Evolutionary conservation across 2,888 invertebrate species (phyloP).

Genomic region (Calameuta idolon): DNA sequence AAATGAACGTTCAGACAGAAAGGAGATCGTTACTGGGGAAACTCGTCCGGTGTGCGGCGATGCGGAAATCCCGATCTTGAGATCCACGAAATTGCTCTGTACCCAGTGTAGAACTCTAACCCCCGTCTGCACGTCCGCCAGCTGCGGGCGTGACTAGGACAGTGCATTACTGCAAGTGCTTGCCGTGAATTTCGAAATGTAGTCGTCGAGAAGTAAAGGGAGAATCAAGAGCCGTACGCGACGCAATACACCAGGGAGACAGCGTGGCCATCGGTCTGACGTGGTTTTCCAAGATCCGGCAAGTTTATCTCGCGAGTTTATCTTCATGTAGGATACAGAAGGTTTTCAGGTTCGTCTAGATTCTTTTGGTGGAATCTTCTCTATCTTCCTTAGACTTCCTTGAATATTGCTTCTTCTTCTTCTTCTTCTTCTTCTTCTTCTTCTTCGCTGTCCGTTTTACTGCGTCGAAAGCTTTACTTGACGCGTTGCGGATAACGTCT

Average conservation of each 20-base stretch:
- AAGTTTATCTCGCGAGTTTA: constrained; percentile 39
- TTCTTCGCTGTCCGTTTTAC: not conserved
- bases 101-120: not conserved
- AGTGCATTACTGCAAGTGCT: not conserved
- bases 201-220: not conserved
- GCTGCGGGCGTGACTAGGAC: not conserved
- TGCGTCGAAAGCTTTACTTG: constrained; percentile 45
- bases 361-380: not conserved
- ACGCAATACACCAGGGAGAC: constrained; percentile 23
- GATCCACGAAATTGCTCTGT: not conserved
- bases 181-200: not conserved
- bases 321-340: constrained; percentile 43
- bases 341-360: constrained; percentile 49
- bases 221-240: not conserved
- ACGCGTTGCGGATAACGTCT: constrained; percentile 17
- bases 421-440: not conserved
- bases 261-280: constrained; percentile 52
- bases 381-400: not conserved
- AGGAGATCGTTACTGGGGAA: not conserved
- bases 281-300: constrained; percentile 51
- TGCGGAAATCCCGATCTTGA: not conserved
- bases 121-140: not conserved
- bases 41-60: constrained; percentile 40
- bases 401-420: not conserved
- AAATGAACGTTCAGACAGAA: not conserved